Evolutionary conservation across 2,113 vertebrate genomes (phyloP), one percentile per base, ranked within the genome.

Genomic region (Microtus ochrogaster): DNA sequence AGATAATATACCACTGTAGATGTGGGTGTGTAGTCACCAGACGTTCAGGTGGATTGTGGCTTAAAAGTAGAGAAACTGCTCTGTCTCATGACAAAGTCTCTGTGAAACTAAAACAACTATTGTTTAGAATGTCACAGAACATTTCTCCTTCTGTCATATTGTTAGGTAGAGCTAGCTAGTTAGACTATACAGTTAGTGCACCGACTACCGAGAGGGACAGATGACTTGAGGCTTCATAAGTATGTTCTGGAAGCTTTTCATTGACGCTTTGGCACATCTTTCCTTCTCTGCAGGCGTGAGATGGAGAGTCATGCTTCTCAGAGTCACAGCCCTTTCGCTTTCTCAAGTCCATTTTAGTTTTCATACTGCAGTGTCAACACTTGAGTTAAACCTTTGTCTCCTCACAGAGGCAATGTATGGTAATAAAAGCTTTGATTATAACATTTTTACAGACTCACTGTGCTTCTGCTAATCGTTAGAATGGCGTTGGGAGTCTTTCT

Each of bases 21-120:
- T 21, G 19, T 84, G 28, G 33, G 11, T 81, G 49, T 39, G 3
- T 72, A 86, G 63, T 91, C 44, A 74, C 52, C 41, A 82, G 30
- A 66, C 61, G 91, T 94, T 89, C 24, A 89, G 52, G 55, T 74
- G 8, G 55, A 63, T 89, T 36, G 5, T n/a, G 92, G 55, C 41
- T 83, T 95, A 86, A 96, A 94, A 79, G 68, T 85, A 81, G 76
- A 58, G 95, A 93, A 92, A 24, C 9, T n/a, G 13, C 74, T 89
- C 12, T 90, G 55, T 89, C 9, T 82, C 55, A 89, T 94, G 52
- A 82, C 26, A 94, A 58, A 94, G 88, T 90, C 52, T 70, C 49
- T 89, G 2, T 85, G 68, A 85, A 66, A 55, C 84, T 94, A 33
- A 92, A 74, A 55, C 73, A 74, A 61, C 89, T 28, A 44, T 78